Conservation (phyloP, 2,113 vertebrate genomes). For the Ammospiza nelsoni region DNA sequence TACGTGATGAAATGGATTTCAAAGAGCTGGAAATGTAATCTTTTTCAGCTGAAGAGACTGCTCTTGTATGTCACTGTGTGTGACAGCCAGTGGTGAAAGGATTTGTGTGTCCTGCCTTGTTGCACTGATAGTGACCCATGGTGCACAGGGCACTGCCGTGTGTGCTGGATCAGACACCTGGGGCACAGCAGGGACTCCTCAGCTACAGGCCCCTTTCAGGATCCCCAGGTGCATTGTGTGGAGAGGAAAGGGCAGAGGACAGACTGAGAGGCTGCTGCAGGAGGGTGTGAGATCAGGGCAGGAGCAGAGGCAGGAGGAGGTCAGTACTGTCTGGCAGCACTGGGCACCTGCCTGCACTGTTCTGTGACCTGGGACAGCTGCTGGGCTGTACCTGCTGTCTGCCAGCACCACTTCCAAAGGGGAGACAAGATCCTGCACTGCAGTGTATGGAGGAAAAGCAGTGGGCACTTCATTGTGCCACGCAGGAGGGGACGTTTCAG, state of each 20-base stretch:
- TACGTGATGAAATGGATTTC: background rate
- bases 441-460: background rate
- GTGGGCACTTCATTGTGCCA: background rate
- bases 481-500: rapidly evolving
- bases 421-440: background rate
- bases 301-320: background rate
- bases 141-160: background rate
- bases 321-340: background rate
- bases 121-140: rapidly evolving
- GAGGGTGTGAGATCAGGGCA: background rate
- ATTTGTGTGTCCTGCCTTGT: background rate
- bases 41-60: background rate
- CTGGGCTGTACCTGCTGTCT: background rate
- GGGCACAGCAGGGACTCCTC: rapidly evolving
- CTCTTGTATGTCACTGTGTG: background rate
- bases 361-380: background rate
- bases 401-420: background rate
- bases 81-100: background rate
- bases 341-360: background rate
- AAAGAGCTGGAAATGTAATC: background rate
- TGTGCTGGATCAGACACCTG: background rate
- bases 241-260: background rate
- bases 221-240: background rate
- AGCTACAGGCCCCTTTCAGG: background rate
- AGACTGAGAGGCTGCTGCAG: background rate